These are phyloP conservation scores for Trichacis sp. DNA, from an alignment of 2,888 invertebrate species.

Conservation along the genomic window DNA sequence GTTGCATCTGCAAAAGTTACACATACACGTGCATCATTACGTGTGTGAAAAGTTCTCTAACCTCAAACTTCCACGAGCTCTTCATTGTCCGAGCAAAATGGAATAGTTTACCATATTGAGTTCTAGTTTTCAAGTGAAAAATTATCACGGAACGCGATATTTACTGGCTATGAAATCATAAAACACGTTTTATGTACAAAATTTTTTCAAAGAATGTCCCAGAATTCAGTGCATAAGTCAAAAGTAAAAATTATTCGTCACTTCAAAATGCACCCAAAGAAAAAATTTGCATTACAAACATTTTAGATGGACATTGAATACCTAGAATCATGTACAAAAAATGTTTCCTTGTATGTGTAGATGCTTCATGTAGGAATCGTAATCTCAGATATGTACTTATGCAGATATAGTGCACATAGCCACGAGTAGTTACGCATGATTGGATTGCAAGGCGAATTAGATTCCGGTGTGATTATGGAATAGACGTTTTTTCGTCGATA, in stretches of 20 bases:
- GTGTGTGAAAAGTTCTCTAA: conserved; percentile 2
- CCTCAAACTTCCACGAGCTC: conserved; percentile 3
- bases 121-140: neutral
- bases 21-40: neutral
- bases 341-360: no score
- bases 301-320: no score
- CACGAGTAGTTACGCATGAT: neutral
- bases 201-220: no score
- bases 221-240: no score
- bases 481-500: neutral
- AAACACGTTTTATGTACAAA: no score
- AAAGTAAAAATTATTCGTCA: no score
- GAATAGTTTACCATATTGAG: conserved; percentile 1
- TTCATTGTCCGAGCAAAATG: conserved; percentile 1
- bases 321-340: no score
- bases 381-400: neutral
- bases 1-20: neutral
- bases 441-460: conserved; percentile 2
- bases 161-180: no score
- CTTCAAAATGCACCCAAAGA: no score
- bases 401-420: neutral
- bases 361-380: no score
- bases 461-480: neutral
- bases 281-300: no score
- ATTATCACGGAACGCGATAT: neutral